A percentile compares a stretch with the other conserved stretches of the same genome.
Evolutionary conservation across 2,113 vertebrate genomes (phyloP).

Genomic region (Donacobius atricapilla): DNA sequence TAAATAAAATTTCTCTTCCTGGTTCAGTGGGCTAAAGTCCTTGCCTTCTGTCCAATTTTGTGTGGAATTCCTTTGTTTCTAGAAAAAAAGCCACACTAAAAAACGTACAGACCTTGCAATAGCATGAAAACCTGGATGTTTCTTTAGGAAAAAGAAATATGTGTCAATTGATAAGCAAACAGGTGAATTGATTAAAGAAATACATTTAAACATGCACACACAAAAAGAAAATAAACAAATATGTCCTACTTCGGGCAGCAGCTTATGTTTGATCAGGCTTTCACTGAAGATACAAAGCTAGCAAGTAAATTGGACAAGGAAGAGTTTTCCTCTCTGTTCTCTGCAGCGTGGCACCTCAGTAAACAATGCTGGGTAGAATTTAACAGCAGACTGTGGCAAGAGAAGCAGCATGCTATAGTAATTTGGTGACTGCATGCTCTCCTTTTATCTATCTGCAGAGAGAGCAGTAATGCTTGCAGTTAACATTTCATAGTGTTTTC

Average conservation of each 20-base stretch:
- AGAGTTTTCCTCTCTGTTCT: background rate
- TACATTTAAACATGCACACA: background rate
- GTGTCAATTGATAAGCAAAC: background rate
- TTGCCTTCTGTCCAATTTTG: background rate
- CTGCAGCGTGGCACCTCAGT: background rate
- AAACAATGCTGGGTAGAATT: background rate
- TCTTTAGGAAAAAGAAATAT: background rate
- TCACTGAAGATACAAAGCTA: background rate
- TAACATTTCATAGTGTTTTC: background rate
- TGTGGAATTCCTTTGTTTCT: background rate
- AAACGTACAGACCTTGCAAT: background rate
- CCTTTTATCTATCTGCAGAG: background rate
- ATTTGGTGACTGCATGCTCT: background rate
- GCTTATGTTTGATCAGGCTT: conserved; percentile 31
- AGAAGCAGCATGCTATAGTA: background rate
- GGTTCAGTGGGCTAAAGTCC: background rate
- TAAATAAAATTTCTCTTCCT: background rate
- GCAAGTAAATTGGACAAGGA: background rate
- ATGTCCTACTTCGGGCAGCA: conserved; percentile 20
- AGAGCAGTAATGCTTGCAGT: background rate
- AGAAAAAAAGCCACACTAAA: background rate
- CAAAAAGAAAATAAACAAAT: conserved; percentile 14
- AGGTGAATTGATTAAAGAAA: conserved; percentile 34
- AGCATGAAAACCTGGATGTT: background rate
- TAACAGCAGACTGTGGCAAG: background rate